Base-by-base conservation (phyloP, 1,140 invertebrate genomes). In the Tetramorium simillimum region DNA sequence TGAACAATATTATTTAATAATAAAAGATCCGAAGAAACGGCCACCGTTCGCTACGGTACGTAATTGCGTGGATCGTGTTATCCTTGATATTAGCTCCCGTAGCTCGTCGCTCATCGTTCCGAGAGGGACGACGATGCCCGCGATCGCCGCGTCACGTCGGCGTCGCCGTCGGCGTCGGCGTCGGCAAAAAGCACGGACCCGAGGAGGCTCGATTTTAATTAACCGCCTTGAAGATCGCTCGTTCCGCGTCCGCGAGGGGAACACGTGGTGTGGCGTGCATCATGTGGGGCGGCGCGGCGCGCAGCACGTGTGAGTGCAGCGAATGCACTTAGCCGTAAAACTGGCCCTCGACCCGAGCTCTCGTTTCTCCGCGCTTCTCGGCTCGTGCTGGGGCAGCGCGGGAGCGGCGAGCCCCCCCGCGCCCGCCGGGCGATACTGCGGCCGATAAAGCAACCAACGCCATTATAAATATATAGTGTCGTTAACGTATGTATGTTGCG, bases 281-380 rank as follows among this genome's bases (percentile, higher is more conserved):
- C 67, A 70, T 18, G 18, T 24, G 3, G 58, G 1, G 69, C 49
- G 60, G 10, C 28, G 28, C 28, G 2, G 46, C 56, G 28, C 37
- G 43, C 18, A 67, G 56, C 76, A 89, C 77, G 87, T 60, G 40
- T 85, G 73, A 78, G 43, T 49, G 53, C 40, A 77, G 51, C 72
- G 56, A 84, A 88, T 81, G 62, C 84, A 60, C 58, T 87, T 89
- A 85, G 51, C 51, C 33, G 56, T 78, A 85, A 87, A 89, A 88
- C 78, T 67, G 72, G 60, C 33, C n/a, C n/a, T 16, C 51, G 33
- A 33, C 85, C 60, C 51, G 67, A 37, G 77, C 46, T 40, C 46
- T 40, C 62, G 18, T 82, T 82, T 72, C 49, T 72, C 21, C 33
- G 60, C 51, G 76, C 75, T n/a, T n/a, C n/a, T 10, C 60, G 56